A percentile compares a stretch with the other conserved stretches of the same genome.
phyloP scores from a whole-genome alignment of 2,113 vertebrate genomes.

The Oplegnathus fasciatus region DNA sequence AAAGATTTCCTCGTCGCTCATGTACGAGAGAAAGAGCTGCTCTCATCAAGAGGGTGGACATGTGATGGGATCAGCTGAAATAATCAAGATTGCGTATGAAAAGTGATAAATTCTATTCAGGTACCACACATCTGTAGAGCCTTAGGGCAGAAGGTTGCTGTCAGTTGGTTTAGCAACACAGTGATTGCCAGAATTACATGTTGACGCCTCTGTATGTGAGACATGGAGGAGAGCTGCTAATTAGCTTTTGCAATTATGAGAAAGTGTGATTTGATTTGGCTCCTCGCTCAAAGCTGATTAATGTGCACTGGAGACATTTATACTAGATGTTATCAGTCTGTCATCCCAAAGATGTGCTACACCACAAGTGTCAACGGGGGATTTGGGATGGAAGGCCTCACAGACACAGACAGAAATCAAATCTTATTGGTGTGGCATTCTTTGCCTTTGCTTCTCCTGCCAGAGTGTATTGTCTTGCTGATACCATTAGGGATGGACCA shows the following conservation, averaged over 20 bases:
- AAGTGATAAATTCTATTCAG: constrained; percentile 13
- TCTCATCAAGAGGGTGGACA: not conserved
- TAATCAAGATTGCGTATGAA: constrained; percentile 5
- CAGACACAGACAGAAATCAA: not conserved
- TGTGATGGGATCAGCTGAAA: constrained; percentile 1
- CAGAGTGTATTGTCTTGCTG: not conserved
- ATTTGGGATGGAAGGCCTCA: not conserved
- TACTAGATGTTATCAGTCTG: not conserved
- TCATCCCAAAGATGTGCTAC: constrained; percentile 11
- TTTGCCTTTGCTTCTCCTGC: not conserved
- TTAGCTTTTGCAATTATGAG: constrained; percentile 39
- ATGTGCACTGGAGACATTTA: not conserved
- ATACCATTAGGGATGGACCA: not conserved
- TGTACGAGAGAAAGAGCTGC: not conserved
- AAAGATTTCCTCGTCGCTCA: constrained; percentile 2
- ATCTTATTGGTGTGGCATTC: not conserved
- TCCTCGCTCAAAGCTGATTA: constrained; percentile 20
- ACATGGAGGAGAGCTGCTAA: constrained; percentile 20
- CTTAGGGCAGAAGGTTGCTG: not conserved
- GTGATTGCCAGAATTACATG: constrained; percentile 8
- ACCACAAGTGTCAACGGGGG: not conserved
- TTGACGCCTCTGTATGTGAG: constrained; percentile 6
- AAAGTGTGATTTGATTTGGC: constrained; percentile 44
- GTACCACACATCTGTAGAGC: not conserved
- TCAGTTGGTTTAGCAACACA: not conserved